These are phyloP conservation scores for Hippocampus comes DNA, from an alignment of 2,113 vertebrate species.

Conservation along the genomic window DNA sequence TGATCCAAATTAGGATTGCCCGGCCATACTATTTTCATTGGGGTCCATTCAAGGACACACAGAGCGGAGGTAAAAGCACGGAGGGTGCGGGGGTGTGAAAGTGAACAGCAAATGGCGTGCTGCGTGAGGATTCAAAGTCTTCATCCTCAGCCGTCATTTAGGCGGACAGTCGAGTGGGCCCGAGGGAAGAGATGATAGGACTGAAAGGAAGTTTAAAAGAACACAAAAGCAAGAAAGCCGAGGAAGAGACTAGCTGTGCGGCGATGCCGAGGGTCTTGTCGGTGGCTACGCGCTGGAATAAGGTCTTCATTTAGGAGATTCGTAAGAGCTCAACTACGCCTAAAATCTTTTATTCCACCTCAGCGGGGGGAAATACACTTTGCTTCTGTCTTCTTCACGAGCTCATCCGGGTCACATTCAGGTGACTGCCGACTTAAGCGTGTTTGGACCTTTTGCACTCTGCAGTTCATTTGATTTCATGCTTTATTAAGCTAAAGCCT, in stretches of 20 bases:
- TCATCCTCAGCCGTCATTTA: conserved; percentile 11
- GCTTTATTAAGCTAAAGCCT: conserved; percentile 25
- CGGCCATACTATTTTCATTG: background rate
- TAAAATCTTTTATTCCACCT: conserved; percentile 4
- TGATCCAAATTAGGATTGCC: background rate
- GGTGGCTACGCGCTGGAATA: conserved; percentile 10
- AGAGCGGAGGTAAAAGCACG: background rate
- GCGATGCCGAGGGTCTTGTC: conserved; percentile 3
- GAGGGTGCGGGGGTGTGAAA: conserved; percentile 8
- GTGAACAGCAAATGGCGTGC: background rate
- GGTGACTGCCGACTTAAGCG: conserved; percentile 22
- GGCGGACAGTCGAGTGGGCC: background rate
- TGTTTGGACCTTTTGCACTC: conserved; percentile 25
- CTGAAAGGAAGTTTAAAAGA: conserved; percentile 53
- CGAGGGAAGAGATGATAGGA: conserved; percentile 37
- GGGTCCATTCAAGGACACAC: background rate
- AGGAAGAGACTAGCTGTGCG: conserved; percentile 43
- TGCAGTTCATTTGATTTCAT: conserved; percentile 21
- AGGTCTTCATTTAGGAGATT: conserved; percentile 22
- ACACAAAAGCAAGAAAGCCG: conserved; percentile 43
- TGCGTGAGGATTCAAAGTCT: conserved; percentile 15
- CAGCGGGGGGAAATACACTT: background rate
- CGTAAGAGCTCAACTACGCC: conserved; percentile 20
- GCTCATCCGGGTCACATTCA: conserved; percentile 19
- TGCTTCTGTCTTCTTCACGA: conserved; percentile 14